Percentiles rank a stretch among this genome's conserved stretches.
These are phyloP conservation scores for Clarias laeviceps DNA, from an alignment of 2,797 vertebrate species.

Conservation along the genomic window DNA sequence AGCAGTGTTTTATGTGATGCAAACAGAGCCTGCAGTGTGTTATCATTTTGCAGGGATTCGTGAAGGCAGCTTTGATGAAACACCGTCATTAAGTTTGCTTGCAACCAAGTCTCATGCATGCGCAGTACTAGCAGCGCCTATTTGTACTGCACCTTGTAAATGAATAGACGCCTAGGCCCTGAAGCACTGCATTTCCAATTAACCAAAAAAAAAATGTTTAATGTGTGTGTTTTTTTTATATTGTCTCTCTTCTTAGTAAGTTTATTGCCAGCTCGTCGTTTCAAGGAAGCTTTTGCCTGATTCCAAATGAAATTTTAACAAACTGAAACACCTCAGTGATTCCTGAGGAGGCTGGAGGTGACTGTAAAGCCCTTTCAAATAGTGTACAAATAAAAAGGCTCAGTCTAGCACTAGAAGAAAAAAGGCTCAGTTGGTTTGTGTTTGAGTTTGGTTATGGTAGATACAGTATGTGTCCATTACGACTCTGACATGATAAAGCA, in stretches of 20 bases:
- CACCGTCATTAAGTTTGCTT: slow-evolving; percentile 38
- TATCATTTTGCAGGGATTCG: slow-evolving; percentile 37
- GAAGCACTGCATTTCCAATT: slow-evolving; percentile 5
- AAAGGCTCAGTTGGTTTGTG: neutral
- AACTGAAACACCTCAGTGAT: too few species aligned
- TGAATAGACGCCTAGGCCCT: neutral
- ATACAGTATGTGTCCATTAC: neutral
- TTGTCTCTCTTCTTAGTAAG: slow-evolving; percentile 5
- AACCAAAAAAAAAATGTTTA: slow-evolving; percentile 19
- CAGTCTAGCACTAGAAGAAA: neutral
- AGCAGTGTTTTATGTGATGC: slow-evolving; percentile 8
- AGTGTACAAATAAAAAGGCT: neutral
- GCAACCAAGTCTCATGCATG: slow-evolving; percentile 27
- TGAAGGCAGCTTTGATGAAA: slow-evolving; percentile 42
- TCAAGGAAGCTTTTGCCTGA: slow-evolving; percentile 9
- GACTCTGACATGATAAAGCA: neutral
- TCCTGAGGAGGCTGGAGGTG: neutral
- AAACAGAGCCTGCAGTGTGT: slow-evolving; percentile 23
- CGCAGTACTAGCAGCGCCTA: slow-evolving; percentile 16
- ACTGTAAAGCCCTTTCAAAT: neutral
- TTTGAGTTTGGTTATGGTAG: neutral
- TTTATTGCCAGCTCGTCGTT: neutral
- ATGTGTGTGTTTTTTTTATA: neutral
- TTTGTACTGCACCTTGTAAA: slow-evolving; percentile 3
- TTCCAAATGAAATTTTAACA: slow-evolving; percentile 13